These are phyloP conservation scores for Orius insidiosus DNA, from an alignment of 1,140 invertebrate genomes.

Conservation along the genomic window DNA sequence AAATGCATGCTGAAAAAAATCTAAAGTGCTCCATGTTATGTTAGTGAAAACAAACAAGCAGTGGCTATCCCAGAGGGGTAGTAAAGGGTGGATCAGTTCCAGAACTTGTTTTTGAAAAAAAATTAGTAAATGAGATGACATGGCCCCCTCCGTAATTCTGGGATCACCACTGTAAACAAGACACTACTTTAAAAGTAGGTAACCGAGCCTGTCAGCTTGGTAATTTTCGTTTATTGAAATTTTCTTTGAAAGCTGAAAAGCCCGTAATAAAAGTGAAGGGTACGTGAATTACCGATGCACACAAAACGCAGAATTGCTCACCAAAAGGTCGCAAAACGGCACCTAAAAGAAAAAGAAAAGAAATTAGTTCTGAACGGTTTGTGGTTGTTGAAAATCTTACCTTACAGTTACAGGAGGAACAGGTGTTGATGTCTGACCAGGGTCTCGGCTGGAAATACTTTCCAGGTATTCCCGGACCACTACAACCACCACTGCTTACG, in stretches of 20 bases:
- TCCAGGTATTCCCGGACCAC: constrained; percentile 1
- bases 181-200: constrained; percentile 5
- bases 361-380: not conserved
- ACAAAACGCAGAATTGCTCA: constrained; percentile 82
- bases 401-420: constrained; percentile 60
- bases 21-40: not conserved
- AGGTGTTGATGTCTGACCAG: constrained; percentile 29
- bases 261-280: constrained; percentile 10
- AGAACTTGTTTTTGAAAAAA: too few relatives aligned
- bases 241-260: constrained; percentile 6
- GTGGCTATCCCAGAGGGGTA: not conserved
- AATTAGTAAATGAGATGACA: too few relatives aligned
- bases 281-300: constrained; percentile 58
- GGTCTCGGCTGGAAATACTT: constrained; percentile 5
- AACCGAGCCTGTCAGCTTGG: not conserved
- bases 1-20: not conserved
- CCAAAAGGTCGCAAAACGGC: constrained; percentile 72
- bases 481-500: constrained; percentile 6
- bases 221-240: not conserved
- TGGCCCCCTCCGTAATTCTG: not conserved
- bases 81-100: too few relatives aligned
- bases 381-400: constrained; percentile 33
- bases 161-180: not conserved
- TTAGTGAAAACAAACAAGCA: not conserved
- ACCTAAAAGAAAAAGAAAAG: constrained; percentile 56